A percentile compares a stretch with the other conserved stretches of the same genome.
Conservation (phyloP, 2,113 vertebrate genomes). For the Heloderma charlesbogerti region DNA sequence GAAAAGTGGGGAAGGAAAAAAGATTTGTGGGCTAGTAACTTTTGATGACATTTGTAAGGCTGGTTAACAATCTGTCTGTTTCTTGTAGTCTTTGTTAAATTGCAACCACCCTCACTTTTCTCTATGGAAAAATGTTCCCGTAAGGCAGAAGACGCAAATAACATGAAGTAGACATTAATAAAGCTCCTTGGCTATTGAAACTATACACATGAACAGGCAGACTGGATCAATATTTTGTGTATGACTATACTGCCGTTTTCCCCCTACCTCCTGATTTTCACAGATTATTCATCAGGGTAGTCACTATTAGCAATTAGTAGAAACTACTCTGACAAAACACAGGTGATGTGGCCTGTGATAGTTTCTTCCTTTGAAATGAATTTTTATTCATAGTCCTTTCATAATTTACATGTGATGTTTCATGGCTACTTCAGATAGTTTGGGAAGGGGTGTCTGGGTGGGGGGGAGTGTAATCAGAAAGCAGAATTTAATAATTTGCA, state of each 20-base stretch:
- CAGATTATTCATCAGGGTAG: constrained; percentile 47
- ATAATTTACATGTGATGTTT: constrained; percentile 54
- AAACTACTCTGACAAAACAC: constrained; percentile 53
- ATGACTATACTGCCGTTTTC: background rate
- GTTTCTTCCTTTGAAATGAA: constrained; percentile 53
- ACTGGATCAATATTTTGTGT: rapidly evolving
- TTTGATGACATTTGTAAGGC: background rate
- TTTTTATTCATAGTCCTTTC: constrained; percentile 20
- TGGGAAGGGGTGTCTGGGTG: constrained; percentile 45
- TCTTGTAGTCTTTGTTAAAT: background rate
- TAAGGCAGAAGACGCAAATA: background rate
- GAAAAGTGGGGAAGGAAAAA: background rate
- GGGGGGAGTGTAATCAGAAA: constrained; percentile 46
- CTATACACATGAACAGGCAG: background rate
- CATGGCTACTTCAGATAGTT: constrained; percentile 47
- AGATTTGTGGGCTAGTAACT: background rate
- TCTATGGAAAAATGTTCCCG: background rate
- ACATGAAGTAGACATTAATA: background rate
- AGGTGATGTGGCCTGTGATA: constrained; percentile 49
- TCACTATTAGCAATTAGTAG: constrained; percentile 61
- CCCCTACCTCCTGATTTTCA: constrained; percentile 4
- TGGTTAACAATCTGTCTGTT: background rate
- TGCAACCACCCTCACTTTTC: background rate
- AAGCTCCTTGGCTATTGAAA: background rate
- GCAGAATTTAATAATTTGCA: constrained; percentile 32